Base-by-base conservation (phyloP, 2,113 vertebrate genomes). In the Prochilodus magdalenae region DNA sequence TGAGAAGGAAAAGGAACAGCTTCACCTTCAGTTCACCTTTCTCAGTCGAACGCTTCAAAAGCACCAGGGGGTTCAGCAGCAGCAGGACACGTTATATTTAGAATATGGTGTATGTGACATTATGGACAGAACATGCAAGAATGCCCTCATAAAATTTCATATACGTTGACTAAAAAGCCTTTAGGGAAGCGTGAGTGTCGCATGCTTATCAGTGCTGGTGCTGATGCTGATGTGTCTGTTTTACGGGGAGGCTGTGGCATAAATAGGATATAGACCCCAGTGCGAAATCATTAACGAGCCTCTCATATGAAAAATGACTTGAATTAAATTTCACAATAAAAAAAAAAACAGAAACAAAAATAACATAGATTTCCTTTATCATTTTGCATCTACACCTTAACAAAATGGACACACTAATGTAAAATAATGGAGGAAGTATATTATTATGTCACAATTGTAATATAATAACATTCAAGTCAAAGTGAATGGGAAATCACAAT, bases 1-100 rank as follows among this genome's bases (percentile, higher is more conserved):
- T 59, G 79, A 77, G 44, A 47, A 81, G 83, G 78, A 3, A 29
- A 5, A 69, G n/a, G 60, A 70, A 71, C 44, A 62, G 73, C n/a
- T 22, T 78, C 67, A 86, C 83, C 79, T 84, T 82, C 75, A 82
- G 30, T 49, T 84, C 47, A 81, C 82, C 82, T 81, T 57, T 59
- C 30, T 36, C 55, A 65, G 44, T 27, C 63, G 29, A 73, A 67
- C 40, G 44, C 20, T 26, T 62, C 65, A 33, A 75, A 84, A 27
- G 24, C 29, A 66, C 33, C 30, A 67, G 62, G 27, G 67, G 24
- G n/a, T 10, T n/a, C 24, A 36, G 69, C 67, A 62, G n/a, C 8
- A 47, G 67, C 65, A 79, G 16, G 8, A 30, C 20, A 22, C 5
- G 10, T 72, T 72, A 80, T 62, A 49, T 72, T 30, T 44, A 4